Evolutionary conservation across 2,797 vertebrate genomes (phyloP).

Genomic region (Psittacula derbiana): DNA sequence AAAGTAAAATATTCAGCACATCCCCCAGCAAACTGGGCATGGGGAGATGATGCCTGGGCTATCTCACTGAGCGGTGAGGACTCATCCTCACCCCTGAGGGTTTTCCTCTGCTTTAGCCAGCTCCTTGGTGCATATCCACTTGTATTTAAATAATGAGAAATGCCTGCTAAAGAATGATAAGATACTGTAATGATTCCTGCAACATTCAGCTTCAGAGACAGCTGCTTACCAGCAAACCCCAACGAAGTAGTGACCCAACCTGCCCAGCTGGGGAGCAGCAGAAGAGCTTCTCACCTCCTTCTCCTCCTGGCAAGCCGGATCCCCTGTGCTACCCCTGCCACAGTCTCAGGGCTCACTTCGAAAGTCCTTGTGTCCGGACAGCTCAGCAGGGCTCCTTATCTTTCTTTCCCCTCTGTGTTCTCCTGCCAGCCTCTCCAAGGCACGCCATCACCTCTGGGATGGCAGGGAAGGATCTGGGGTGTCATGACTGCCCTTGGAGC

Average conservation of each 20-base stretch:
- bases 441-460: rapidly evolving
- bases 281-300: not conserved
- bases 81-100: not conserved
- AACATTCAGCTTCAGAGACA: not conserved
- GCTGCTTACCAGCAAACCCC: not conserved
- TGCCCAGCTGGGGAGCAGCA: not conserved
- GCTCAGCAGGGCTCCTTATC: not conserved
- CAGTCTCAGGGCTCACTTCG: not conserved
- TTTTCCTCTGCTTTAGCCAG: not conserved
- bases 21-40: not conserved
- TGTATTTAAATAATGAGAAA: not conserved
- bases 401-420: not conserved
- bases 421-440: not conserved
- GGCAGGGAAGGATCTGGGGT: not conserved
- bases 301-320: not conserved
- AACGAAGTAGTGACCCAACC: not conserved
- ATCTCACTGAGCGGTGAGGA: not conserved
- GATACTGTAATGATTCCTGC: not conserved
- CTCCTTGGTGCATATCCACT: not conserved
- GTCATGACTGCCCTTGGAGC: not conserved
- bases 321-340: not conserved
- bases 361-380: not conserved
- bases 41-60: rapidly evolving
- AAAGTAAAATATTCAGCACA: not conserved
- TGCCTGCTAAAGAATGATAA: not conserved